Evolutionary conservation across 1,140 invertebrate genomes (phyloP).

Genomic region (Hestina assimilis): DNA sequence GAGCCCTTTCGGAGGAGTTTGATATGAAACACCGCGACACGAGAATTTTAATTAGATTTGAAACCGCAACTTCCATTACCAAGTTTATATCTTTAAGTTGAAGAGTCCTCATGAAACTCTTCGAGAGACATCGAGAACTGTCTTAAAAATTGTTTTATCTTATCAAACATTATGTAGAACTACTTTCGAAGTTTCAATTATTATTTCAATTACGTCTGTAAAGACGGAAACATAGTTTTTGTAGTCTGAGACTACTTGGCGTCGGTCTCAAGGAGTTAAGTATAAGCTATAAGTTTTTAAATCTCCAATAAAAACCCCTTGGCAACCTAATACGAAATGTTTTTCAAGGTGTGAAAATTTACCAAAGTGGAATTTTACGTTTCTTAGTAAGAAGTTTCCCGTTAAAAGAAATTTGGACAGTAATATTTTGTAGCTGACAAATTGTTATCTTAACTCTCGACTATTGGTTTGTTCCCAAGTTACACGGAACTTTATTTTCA

Average conservation of each 20-base stretch:
- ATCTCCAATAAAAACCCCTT: slow-evolving; percentile 6
- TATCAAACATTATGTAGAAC: not conserved
- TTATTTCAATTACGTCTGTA: slow-evolving; percentile 3
- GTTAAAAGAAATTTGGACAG: slow-evolving; percentile 7
- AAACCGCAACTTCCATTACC: too few species aligned
- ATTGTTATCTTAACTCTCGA: not conserved
- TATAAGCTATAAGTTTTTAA: slow-evolving; percentile 14
- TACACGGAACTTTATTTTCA: not conserved
- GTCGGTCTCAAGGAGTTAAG: slow-evolving; percentile 3
- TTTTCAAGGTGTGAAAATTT: slow-evolving; percentile 8
- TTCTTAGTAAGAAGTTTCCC: not conserved
- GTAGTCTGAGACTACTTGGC: slow-evolving; percentile 5
- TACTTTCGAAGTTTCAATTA: slow-evolving; percentile 13
- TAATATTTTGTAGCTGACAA: not conserved
- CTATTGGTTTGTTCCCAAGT: not conserved
- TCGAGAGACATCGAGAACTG: too few species aligned
- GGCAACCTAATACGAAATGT: slow-evolving; percentile 7
- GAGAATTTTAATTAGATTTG: too few species aligned
- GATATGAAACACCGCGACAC: too few species aligned
- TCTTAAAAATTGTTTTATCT: not conserved
- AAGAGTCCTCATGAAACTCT: too few species aligned
- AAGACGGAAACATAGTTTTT: slow-evolving; percentile 3
- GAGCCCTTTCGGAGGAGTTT: too few species aligned
- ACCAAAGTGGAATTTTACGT: slow-evolving; percentile 2
- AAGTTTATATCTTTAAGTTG: too few species aligned